phyloP scores from a whole-genome alignment of 2,113 vertebrate genomes.

The Malurus alboscapulatus region DNA sequence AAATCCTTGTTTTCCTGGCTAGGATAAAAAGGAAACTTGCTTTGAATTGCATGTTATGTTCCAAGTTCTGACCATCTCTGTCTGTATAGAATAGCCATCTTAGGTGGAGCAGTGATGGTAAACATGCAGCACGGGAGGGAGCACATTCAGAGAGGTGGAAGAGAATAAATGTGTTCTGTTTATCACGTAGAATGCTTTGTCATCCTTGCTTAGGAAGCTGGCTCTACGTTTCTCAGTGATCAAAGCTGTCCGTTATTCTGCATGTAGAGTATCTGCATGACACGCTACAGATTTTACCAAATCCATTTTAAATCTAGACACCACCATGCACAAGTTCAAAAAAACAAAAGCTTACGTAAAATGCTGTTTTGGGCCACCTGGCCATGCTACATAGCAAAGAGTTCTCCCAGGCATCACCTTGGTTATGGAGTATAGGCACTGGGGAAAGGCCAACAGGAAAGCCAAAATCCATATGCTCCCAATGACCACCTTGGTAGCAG shows the following conservation, averaged over 20 bases:
- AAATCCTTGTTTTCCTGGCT: not conserved
- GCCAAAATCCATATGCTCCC: constrained; percentile 93
- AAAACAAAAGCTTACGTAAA: constrained; percentile 84
- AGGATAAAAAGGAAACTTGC: not conserved
- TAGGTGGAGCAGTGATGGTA: not conserved
- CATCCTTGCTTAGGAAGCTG: not conserved
- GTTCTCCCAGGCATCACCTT: constrained; percentile 82
- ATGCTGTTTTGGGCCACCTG: constrained; percentile 81
- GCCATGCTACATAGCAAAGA: constrained; percentile 93
- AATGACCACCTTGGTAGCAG: constrained; percentile 89
- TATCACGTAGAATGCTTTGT: not conserved
- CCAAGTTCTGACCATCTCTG: not conserved
- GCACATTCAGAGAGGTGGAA: not conserved
- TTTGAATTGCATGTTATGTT: not conserved
- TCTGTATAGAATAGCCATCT: not conserved
- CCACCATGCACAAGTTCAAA: not conserved
- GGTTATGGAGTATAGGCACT: constrained; percentile 92
- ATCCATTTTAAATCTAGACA: not conserved
- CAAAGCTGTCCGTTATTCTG: not conserved
- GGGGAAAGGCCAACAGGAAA: constrained; percentile 90
- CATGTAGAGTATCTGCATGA: not conserved
- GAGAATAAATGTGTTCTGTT: not conserved
- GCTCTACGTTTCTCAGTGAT: not conserved
- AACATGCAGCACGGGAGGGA: not conserved
- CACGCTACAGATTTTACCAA: not conserved